These are phyloP conservation scores for Euwallacea fornicatus DNA, from an alignment of 1,140 invertebrate genomes.

Conservation along the genomic window DNA sequence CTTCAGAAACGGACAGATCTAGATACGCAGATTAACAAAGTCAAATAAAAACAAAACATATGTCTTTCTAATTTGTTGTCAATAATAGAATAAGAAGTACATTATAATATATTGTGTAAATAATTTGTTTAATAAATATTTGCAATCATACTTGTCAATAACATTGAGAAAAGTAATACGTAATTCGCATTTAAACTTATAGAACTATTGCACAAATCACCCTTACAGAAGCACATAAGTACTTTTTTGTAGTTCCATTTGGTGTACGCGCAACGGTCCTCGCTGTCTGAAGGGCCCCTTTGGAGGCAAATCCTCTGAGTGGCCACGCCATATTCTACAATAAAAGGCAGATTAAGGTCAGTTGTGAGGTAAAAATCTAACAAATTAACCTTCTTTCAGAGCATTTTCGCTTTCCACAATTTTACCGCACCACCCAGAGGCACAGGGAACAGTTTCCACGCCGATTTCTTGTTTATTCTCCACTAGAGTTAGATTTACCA, in stretches of 20 bases:
- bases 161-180: background rate
- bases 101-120: background rate
- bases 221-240: constrained; percentile 88
- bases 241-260: constrained; percentile 77
- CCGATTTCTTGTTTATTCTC: constrained; percentile 65
- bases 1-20: too few relatives aligned
- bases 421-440: constrained; percentile 92
- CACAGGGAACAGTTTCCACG: constrained; percentile 77
- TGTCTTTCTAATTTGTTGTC: too few relatives aligned
- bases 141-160: background rate
- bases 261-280: constrained; percentile 86
- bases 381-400: constrained; percentile 61
- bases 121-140: background rate
- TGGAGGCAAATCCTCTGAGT: constrained; percentile 86
- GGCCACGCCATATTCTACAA: constrained; percentile 81
- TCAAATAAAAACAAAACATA: too few relatives aligned
- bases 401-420: constrained; percentile 77
- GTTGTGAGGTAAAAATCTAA: background rate
- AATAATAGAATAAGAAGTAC: too few relatives aligned
- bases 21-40: too few relatives aligned
- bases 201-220: constrained; percentile 80
- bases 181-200: background rate
- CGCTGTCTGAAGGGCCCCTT: constrained; percentile 80
- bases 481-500: constrained; percentile 72
- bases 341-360: too few relatives aligned